Evolutionary conservation across 2,888 invertebrate species (phyloP).

Genomic region (Pogonocherus hispidulus): DNA sequence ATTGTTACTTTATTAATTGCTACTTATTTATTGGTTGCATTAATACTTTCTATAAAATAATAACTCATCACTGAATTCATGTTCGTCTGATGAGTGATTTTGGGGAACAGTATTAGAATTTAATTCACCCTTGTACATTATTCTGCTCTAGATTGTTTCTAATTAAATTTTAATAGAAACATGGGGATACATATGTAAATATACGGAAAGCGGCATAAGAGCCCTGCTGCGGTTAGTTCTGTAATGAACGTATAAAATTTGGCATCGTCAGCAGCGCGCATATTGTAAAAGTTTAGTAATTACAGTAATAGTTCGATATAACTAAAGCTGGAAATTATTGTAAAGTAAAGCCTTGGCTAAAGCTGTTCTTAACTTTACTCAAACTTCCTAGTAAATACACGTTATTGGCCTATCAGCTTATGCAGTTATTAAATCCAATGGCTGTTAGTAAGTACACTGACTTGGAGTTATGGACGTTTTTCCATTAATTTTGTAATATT

Average conservation of each 20-base stretch:
- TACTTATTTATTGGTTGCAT: no score
- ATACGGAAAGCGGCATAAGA: conserved; percentile 1
- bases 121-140: not conserved
- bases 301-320: conserved; percentile 31
- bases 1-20: no score
- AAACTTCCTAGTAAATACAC: conserved; percentile 26
- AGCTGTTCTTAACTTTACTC: conserved; percentile 23
- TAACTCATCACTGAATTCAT: no score
- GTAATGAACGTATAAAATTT: conserved; percentile 22
- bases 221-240: conserved; percentile 4
- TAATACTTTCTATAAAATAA: no score
- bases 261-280: conserved; percentile 18
- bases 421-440: conserved; percentile 13
- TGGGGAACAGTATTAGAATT: not conserved
- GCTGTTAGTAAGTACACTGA: conserved; percentile 13
- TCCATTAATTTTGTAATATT: not conserved
- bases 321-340: conserved; percentile 25
- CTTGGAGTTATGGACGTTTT: not conserved
- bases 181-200: conserved; percentile 8
- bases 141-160: not conserved
- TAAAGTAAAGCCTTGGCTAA: conserved; percentile 9
- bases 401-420: conserved; percentile 21
- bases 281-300: conserved; percentile 33
- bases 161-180: conserved; percentile 15
- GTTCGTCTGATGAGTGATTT: no score